Base-by-base conservation (phyloP, 2,888 invertebrate genomes). In the Scaptomyza reducta region DNA sequence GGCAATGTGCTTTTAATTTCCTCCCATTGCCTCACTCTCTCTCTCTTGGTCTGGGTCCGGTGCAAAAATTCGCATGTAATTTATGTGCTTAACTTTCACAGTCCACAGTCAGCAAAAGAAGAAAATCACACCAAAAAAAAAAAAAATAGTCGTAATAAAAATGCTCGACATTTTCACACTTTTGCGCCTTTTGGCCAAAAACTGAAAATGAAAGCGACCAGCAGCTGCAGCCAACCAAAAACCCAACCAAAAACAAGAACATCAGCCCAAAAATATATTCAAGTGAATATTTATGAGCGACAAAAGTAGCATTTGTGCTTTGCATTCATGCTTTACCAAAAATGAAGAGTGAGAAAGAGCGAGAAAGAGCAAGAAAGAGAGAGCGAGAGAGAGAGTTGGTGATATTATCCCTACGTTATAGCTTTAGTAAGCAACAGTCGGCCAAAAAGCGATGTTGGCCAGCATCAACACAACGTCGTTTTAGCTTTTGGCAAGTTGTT, bases 251-350 rank as follows among this genome's bases (percentile, higher is more conserved):
- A 25, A 57, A 9, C 53, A 64, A 49, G 57, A 51, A 29, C 50
- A 45, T 35, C 51, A 33, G 45, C 50, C 53, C 77, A 13, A 62
- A 61, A 70, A 87, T 76, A 83, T 77, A 83, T 83, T 85, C 87
- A 75, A 83, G 84, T 83, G 89, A 90, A 89, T 89, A 90, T 90
- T 89, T 89, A 89, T 90, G 89, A 88, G 79, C 74, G 73, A 78
- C 86, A 85, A 90, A 87, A 88, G 89, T 80, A 80, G 77, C 81
- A 79, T 78, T 89, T 88, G 79, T 74, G 77, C 79, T 78, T 87
- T 85, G 79, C 87, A 85, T 87, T 82, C 69, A 40, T 60, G 77
- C 66, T 66, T 65, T 66, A 40, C 60, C 45, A 55, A 68, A 65
- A 65, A 68, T 64, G 62, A 67, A 69, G 25, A 31, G 10, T 10